Conservation (phyloP, 1,140 invertebrate species). For the Bombus vancouverensis region DNA sequence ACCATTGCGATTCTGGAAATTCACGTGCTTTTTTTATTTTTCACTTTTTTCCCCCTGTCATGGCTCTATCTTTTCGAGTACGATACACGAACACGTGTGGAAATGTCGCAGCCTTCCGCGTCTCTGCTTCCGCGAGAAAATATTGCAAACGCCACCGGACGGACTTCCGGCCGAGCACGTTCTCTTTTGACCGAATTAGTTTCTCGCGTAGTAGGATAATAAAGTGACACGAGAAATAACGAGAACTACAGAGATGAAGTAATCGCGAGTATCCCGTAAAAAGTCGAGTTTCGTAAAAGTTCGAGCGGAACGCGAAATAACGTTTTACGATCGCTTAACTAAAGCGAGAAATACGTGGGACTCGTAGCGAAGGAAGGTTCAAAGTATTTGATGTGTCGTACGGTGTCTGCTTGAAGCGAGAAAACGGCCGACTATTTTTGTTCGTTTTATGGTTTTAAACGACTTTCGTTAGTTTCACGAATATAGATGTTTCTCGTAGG, state of each 20-base stretch:
- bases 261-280: background rate
- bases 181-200: conserved; percentile 4
- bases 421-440: no score
- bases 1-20: background rate
- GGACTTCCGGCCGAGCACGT: background rate
- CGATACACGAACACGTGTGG: background rate
- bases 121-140: conserved; percentile 21
- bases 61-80: background rate
- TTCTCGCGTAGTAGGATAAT: background rate
- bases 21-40: background rate
- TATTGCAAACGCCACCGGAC: conserved; percentile 2
- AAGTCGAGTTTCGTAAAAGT: background rate
- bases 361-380: no score
- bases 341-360: background rate
- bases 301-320: background rate
- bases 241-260: background rate
- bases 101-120: background rate
- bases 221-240: background rate
- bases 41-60: background rate
- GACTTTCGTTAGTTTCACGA: no score
- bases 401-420: no score
- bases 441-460: no score
- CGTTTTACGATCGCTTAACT: background rate
- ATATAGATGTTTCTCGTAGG: no score
- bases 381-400: background rate